These are phyloP conservation scores for Lamellibrachia luymesi DNA, from an alignment of 1,140 invertebrate genomes.

Conservation along the genomic window DNA sequence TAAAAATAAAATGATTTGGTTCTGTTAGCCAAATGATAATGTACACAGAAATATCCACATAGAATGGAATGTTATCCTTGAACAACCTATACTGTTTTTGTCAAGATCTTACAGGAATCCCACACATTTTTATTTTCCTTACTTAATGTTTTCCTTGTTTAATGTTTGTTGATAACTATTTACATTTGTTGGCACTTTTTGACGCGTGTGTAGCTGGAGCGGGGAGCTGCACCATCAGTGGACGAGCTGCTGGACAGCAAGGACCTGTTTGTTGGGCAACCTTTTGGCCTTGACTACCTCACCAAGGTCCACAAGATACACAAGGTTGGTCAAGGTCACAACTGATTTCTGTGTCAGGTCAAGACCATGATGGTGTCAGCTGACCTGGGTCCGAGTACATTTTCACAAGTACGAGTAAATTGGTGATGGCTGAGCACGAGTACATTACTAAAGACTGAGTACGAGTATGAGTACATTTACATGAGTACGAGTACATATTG, in stretches of 20 bases:
- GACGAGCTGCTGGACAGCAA: neutral
- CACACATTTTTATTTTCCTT: neutral
- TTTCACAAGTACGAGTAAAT: too few species aligned
- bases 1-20: neutral
- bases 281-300: constrained; percentile 12
- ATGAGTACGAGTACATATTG: too few species aligned
- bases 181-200: neutral
- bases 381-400: neutral
- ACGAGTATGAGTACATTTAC: too few species aligned
- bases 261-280: neutral
- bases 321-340: neutral
- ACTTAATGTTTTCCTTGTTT: neutral
- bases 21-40: neutral
- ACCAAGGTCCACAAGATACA: neutral
- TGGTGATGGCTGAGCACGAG: too few species aligned
- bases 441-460: too few species aligned
- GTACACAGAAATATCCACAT: neutral
- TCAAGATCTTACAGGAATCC: too few species aligned
- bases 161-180: neutral
- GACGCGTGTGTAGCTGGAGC: neutral
- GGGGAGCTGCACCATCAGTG: neutral
- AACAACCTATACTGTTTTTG: neutral
- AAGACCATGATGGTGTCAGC: neutral
- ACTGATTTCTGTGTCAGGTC: neutral
- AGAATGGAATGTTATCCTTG: neutral